Evolutionary conservation across 1,140 invertebrate species (phyloP).

Genomic region (Zaprionus vittiger): DNA sequence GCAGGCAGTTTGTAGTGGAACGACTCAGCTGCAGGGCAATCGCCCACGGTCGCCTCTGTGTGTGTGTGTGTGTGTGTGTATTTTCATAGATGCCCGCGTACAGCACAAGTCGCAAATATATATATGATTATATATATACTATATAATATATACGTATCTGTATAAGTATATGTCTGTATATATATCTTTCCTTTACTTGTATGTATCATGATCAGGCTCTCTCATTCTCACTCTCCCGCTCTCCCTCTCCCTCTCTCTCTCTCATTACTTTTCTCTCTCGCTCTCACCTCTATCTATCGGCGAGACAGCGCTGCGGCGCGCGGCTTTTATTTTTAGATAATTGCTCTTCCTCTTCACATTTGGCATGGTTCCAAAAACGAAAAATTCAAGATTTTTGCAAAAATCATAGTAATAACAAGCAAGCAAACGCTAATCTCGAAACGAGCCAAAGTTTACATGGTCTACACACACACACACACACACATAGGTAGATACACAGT

Average conservation of each 20-base stretch:
- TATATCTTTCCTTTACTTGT: background rate
- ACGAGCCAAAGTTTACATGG: constrained; percentile 25
- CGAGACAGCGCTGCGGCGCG: constrained; percentile 40
- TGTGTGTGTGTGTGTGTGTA: constrained; percentile 6
- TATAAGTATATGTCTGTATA: constrained; percentile 1
- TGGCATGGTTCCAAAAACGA: constrained; percentile 50
- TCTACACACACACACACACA: background rate
- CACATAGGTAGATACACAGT: background rate
- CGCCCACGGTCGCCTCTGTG: constrained; percentile 43
- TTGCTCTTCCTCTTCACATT: constrained; percentile 57
- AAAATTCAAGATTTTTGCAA: constrained; percentile 56
- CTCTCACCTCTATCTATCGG: constrained; percentile 38
- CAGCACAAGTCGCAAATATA: background rate
- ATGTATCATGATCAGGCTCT: constrained; percentile 44
- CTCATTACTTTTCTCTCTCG: constrained; percentile 15
- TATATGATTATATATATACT: constrained; percentile 7
- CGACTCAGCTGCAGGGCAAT: constrained; percentile 45
- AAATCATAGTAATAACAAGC: constrained; percentile 51
- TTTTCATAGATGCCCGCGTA: background rate
- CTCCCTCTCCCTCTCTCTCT: constrained; percentile 30
- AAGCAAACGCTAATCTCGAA: constrained; percentile 26
- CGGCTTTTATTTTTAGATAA: constrained; percentile 56
- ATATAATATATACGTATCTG: background rate
- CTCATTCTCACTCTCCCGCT: constrained; percentile 30
- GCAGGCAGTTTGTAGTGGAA: constrained; percentile 17